Evolutionary conservation across 2,888 invertebrate species (phyloP).

Genomic region (Pseudanteris insignis): DNA sequence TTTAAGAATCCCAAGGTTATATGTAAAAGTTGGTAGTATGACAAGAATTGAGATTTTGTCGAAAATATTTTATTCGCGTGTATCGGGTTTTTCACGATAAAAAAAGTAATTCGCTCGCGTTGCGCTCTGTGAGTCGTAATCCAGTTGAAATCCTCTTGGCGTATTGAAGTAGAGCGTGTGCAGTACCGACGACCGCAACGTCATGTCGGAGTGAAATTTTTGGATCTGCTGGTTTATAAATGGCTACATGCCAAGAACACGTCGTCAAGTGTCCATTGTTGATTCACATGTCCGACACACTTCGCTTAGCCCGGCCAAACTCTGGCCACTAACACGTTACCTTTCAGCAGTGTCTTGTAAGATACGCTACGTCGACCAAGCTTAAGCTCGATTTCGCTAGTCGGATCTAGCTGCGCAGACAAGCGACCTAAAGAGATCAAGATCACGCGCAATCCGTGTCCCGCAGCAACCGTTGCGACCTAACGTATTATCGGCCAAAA

Average conservation of each 20-base stretch:
- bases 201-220: constrained; percentile 18
- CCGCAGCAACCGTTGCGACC: too few relatives aligned
- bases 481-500: too few relatives aligned
- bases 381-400: constrained; percentile 33
- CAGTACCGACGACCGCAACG: too few relatives aligned
- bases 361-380: constrained; percentile 10
- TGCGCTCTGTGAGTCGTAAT: constrained; percentile 40
- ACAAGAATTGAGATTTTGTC: constrained; percentile 34
- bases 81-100: constrained; percentile 24
- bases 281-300: constrained; percentile 15
- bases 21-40: constrained; percentile 32
- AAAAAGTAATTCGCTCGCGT: constrained; percentile 42
- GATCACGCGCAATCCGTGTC: too few relatives aligned
- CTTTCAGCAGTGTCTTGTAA: constrained; percentile 8
- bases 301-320: constrained; percentile 7
- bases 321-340: background rate
- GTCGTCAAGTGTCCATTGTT: constrained; percentile 2
- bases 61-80: constrained; percentile 35
- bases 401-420: too few relatives aligned
- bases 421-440: too few relatives aligned
- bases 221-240: constrained; percentile 23
- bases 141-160: constrained; percentile 44
- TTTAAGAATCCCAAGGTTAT: too few relatives aligned
- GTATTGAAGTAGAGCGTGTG: constrained; percentile 31
- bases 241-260: background rate